These are phyloP conservation scores for Drosophila repleta DNA, from an alignment of 1,140 invertebrate species.

Conservation along the genomic window DNA sequence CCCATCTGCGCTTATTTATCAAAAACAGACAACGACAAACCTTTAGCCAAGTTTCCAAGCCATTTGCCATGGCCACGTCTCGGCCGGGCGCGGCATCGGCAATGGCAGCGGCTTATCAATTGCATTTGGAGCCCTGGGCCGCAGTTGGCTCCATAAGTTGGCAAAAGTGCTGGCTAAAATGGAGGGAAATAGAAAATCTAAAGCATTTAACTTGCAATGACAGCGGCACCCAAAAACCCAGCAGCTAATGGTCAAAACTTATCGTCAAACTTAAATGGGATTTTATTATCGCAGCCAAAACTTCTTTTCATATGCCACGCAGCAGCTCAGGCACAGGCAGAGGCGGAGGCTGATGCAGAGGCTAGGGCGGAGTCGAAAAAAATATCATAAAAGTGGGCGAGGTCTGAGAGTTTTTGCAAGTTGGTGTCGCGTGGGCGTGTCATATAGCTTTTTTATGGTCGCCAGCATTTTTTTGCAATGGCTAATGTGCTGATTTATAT, in stretches of 20 bases:
- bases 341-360: not conserved
- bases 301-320: constrained; percentile 46
- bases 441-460: constrained; percentile 43
- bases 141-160: constrained; percentile 71
- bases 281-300: constrained; percentile 76
- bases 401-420: constrained; percentile 52
- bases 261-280: constrained; percentile 79
- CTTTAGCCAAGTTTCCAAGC: constrained; percentile 63
- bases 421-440: constrained; percentile 45
- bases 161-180: constrained; percentile 30
- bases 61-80: constrained; percentile 61
- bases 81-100: constrained; percentile 12
- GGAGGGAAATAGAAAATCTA: constrained; percentile 50
- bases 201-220: constrained; percentile 74
- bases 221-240: constrained; percentile 44
- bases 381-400: constrained; percentile 35
- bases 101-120: constrained; percentile 59
- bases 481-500: constrained; percentile 74
- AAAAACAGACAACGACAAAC: constrained; percentile 58
- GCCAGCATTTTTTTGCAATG: constrained; percentile 36
- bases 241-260: constrained; percentile 75
- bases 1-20: constrained; percentile 57
- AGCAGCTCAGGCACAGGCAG: not conserved
- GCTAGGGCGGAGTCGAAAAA: constrained; percentile 7
- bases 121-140: constrained; percentile 56